Percentiles rank a stretch among this genome's conserved stretches.
phyloP scores from a whole-genome alignment of 2,888 invertebrate genomes.

The Ornithoptera priamus region DNA sequence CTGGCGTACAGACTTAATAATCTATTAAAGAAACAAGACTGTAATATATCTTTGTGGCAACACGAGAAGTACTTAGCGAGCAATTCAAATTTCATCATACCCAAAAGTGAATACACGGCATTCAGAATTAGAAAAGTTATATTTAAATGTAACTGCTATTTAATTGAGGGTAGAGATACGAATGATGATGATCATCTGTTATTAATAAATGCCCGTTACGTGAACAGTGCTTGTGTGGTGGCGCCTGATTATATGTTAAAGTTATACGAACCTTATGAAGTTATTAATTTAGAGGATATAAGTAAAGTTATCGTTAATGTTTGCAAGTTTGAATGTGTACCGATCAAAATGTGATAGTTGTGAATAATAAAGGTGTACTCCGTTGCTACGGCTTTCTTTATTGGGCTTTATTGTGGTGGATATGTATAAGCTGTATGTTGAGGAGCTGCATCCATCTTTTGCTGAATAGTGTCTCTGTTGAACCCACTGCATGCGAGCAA shows the following conservation, averaged over 20 bases:
- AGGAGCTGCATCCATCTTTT: no score
- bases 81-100: slow-evolving; percentile 64
- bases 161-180: slow-evolving; percentile 50
- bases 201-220: slow-evolving; percentile 54
- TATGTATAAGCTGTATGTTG: background rate
- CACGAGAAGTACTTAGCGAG: slow-evolving; percentile 75
- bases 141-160: slow-evolving; percentile 58
- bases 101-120: slow-evolving; percentile 51
- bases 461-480: no score
- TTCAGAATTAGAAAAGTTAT: slow-evolving; percentile 53
- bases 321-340: slow-evolving; percentile 61
- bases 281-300: slow-evolving; percentile 42
- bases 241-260: slow-evolving; percentile 48
- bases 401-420: background rate
- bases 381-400: background rate
- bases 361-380: background rate
- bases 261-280: slow-evolving; percentile 59
- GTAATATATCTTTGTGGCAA: slow-evolving; percentile 73
- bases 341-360: slow-evolving; percentile 19
- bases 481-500: no score
- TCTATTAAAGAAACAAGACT: slow-evolving; percentile 69
- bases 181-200: slow-evolving; percentile 49
- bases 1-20: slow-evolving; percentile 64
- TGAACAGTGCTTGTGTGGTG: slow-evolving; percentile 44
- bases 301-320: slow-evolving; percentile 61